A percentile compares a stretch with the other conserved stretches of the same genome.
Conservation (phyloP, 2,888 invertebrate species). For the Heteromyza rotundicornis region DNA sequence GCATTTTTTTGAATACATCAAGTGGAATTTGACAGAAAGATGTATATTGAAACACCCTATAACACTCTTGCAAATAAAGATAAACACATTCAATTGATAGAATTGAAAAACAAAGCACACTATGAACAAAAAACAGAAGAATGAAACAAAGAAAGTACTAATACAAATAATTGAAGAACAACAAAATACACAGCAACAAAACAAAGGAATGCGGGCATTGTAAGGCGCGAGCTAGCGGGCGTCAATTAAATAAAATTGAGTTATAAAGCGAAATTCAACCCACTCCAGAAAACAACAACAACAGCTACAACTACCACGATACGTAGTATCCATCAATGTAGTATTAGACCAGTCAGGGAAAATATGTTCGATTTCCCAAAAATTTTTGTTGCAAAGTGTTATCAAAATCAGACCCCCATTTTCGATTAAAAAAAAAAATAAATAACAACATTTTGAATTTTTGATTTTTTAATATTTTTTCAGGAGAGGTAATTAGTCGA, state of each 20-base stretch:
- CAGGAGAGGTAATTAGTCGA: too few species aligned
- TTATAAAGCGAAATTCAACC: slow-evolving; percentile 9
- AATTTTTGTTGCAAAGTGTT: too few species aligned
- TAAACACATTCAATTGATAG: not conserved
- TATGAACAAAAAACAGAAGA: not conserved
- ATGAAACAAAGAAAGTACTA: slow-evolving; percentile 45
- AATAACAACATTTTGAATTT: too few species aligned
- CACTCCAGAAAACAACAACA: slow-evolving; percentile 11
- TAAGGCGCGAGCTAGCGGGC: not conserved
- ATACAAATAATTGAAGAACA: slow-evolving; percentile 51
- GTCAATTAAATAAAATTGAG: slow-evolving; percentile 6
- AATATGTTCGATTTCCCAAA: too few species aligned
- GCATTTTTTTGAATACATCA: not conserved
- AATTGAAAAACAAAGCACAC: not conserved
- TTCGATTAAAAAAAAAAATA: too few species aligned
- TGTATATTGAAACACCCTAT: too few species aligned
- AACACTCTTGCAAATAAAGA: slow-evolving; percentile 3
- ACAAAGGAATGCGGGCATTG: slow-evolving; percentile 39
- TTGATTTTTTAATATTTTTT: too few species aligned
- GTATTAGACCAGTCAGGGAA: too few species aligned
- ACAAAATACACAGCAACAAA: slow-evolving; percentile 28
- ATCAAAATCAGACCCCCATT: too few species aligned
- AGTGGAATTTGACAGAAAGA: too few species aligned
- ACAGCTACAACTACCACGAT: too few species aligned
- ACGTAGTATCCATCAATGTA: too few species aligned